Evolutionary conservation across 2,888 invertebrate genomes (phyloP).

Genomic region (Drosophila melanosoma): DNA sequence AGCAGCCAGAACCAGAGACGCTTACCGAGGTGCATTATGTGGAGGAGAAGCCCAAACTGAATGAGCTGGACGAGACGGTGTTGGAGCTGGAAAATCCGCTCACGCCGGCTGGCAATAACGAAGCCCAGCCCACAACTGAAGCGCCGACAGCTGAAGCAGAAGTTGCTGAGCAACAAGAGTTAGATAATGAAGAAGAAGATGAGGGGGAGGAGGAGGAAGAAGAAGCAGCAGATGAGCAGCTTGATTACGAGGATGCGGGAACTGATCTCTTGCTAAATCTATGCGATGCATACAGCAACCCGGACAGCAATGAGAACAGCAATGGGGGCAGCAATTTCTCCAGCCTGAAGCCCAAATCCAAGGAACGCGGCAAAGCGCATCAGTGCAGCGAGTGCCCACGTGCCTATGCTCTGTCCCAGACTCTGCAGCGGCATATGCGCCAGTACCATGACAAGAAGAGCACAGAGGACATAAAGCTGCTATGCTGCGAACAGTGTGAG

Average conservation of each 20-base stretch:
- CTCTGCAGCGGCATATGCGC: conserved; percentile 60
- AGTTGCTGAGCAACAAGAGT: neutral
- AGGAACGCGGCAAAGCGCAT: conserved; percentile 25
- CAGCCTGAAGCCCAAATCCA: conserved; percentile 1
- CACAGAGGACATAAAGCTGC: neutral
- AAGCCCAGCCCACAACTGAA: neutral
- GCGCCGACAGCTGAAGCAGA: neutral
- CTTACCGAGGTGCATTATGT: conserved; percentile 64
- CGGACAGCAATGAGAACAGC: conserved; percentile 6
- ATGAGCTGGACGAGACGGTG: conserved; percentile 46
- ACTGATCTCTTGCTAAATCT: conserved; percentile 37
- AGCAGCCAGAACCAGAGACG: conserved; percentile 40
- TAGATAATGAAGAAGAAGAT: neutral
- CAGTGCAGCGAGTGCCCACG: conserved; percentile 55
- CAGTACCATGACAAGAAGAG: conserved; percentile 44
- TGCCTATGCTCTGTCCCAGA: conserved; percentile 41
- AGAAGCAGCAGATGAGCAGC: neutral
- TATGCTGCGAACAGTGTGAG: conserved; percentile 53
- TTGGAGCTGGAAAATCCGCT: conserved; percentile 65
- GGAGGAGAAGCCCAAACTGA: conserved; percentile 64
- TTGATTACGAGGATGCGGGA: conserved; percentile 31
- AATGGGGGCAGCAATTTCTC: neutral
- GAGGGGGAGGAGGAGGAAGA: neutral
- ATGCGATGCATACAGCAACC: conserved; percentile 43
- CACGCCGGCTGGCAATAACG: conserved; percentile 39